Conservation (phyloP, 2,888 invertebrate species). For the Ochropleura leucogaster region DNA sequence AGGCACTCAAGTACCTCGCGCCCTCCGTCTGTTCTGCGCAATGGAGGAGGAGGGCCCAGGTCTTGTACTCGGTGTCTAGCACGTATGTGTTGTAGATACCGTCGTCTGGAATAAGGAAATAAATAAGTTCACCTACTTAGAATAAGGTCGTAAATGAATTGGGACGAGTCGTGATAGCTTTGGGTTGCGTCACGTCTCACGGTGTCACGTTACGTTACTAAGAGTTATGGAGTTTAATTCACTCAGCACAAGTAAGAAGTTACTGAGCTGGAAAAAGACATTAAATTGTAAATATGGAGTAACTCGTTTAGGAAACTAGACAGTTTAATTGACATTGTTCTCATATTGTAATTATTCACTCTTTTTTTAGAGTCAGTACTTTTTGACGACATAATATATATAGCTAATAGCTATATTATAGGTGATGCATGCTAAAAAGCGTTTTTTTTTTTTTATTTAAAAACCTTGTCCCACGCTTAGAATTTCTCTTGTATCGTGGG, state of each 20-base stretch:
- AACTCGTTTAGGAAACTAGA: background rate
- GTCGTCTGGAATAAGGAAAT: constrained; percentile 91
- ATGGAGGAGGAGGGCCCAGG: constrained; percentile 95
- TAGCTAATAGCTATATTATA: background rate
- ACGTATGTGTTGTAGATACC: constrained; percentile 97
- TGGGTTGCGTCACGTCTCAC: background rate
- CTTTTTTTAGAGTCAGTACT: background rate
- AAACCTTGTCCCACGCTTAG: no score
- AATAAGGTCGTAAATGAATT: background rate
- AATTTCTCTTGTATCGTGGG: no score
- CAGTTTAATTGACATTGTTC: background rate
- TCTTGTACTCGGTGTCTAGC: constrained; percentile 95
- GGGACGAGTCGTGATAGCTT: background rate
- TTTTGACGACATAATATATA: background rate
- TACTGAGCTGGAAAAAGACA: background rate
- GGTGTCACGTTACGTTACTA: background rate
- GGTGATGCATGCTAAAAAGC: background rate
- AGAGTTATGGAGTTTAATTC: background rate
- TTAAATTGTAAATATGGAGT: background rate
- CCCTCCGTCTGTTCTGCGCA: constrained; percentile 96
- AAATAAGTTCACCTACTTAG: background rate
- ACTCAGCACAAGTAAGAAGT: background rate
- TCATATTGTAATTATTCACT: background rate
- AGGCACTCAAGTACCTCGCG: constrained; percentile 95
- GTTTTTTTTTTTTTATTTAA: no score